Base-by-base conservation (phyloP, 2,888 invertebrate species). In the Lysandra coridon region DNA sequence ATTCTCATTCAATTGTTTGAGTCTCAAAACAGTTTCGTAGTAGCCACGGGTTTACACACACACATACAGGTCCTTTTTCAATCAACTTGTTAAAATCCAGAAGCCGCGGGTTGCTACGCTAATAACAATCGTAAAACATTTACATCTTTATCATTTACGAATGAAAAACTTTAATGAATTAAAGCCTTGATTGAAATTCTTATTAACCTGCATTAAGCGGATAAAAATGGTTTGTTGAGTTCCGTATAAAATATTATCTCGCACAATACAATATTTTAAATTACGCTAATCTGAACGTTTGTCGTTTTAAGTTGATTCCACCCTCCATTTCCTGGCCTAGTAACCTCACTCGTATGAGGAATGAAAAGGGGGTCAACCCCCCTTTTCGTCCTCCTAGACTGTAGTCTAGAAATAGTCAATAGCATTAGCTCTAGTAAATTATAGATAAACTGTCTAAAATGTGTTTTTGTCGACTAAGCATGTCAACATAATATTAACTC, bases 51-150 rank as follows among this genome's bases (percentile, higher is more conserved):
- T 0, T 23, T 23, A 23, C 23, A 23, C 23, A 23, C 23, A 23
- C 23, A 23, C 23, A 23, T 23, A 23, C 23, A 23, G 12, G 10
- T 53, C 12, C 49, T 12, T 10, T 12, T 53, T 12, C 49, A 60
- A 60, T 60, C 60, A n/a, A 60, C 60, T n/a, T 60, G 60, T n/a
- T 60, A 60, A 60, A 60, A 60, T n/a, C n/a, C 17, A 60, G n/a
- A 60, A 17, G 60, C 60, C n/a, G 60, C 23, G 23, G 23, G 23
- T 60, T 6, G 60, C 6, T 60, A 60, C 40, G 40, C 40, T 6
- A 40, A 60, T 60, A 60, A 37, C 37, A 37, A 60, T 60, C 60
- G 60, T 60, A 60, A 60, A 60, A 60, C n/a, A 60, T 60, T 23
- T n/a, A 60, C 60, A 60, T 23, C n/a, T n/a, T 60, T 60, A 17